Evolutionary conservation across 1,140 invertebrate genomes (phyloP), one percentile per base, ranked within the genome.

Genomic region (Cotesia chilonis): DNA sequence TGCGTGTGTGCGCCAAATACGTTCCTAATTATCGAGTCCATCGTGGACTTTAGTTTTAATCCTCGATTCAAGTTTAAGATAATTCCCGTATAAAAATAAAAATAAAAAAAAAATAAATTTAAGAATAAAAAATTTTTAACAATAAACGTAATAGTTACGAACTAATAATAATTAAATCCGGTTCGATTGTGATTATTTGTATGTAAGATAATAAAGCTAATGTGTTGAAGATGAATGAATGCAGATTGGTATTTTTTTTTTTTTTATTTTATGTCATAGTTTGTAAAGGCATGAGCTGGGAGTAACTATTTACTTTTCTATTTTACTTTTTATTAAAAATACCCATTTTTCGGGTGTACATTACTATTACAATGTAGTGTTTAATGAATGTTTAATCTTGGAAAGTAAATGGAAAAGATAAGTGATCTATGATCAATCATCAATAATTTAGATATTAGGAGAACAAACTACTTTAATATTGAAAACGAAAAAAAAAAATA

Each of bases 201-300:
- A 60, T 20, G 59, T 60, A 10, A 60, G 59, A 60, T 66, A 52
- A 52, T 61, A 61, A 20, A 63, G 61, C 14, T 51, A 61, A 36
- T 55, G 17, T 70, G 70, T 55, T 12, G 54, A 54, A 63, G 57
- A 61, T 12, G 6, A 61, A 41, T 5, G 28, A 28, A 52, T 10
- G 41, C 28, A 51, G 60, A 63, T 60, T 10, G 0, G 20, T 12
- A 20, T 35, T 14, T 14, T 60, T 10, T 60, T 20, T 20, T 35
- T 60, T 10, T 60, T 36, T 28, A 20, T 60, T 60, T 60, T 60
- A 6, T 60, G 68, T 41, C 69, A 75, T 66, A 60, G 60, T 76
- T 47, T 75, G 72, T 74, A 69, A 68, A 57, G 75, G 77, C 75
- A 82, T 80, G 75, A 78, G 71, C 76, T 68, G 77, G 74, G 74